Percentiles rank a stretch among this genome's conserved stretches.
Evolutionary conservation across 2,113 vertebrate species (phyloP).

Genomic region (Aptenodytes patagonicus): DNA sequence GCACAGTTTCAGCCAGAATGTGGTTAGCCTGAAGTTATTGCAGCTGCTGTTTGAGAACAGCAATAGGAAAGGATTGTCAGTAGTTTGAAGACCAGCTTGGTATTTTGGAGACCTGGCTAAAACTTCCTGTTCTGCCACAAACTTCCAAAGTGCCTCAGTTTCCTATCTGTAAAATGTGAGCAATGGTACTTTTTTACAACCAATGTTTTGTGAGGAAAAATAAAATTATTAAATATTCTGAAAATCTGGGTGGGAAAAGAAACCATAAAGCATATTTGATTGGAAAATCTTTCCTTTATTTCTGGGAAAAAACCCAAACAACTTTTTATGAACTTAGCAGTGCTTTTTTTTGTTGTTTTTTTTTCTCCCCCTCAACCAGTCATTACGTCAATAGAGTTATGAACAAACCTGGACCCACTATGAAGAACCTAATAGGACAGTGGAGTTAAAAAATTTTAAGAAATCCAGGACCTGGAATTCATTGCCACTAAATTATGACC

Average conservation of each 20-base stretch:
- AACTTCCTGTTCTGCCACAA: neutral
- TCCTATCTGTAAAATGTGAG: neutral
- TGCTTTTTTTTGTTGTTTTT: neutral
- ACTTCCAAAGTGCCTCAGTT: neutral
- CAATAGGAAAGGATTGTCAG: neutral
- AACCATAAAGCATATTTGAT: neutral
- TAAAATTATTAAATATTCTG: neutral
- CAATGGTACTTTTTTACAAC: neutral
- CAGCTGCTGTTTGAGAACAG: neutral
- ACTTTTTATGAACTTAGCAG: neutral
- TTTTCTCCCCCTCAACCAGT: neutral
- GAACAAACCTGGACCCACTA: neutral
- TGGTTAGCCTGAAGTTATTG: neutral
- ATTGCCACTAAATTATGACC: neutral
- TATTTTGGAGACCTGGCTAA: neutral
- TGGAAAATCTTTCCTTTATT: neutral
- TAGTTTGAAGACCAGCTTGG: neutral
- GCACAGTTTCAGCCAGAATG: neutral
- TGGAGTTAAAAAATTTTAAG: neutral
- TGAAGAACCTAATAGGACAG: neutral
- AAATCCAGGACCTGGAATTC: conserved; percentile 21
- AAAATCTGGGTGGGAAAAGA: neutral
- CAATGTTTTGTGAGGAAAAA: neutral
- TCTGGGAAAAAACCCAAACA: neutral
- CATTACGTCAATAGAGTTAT: neutral